These are phyloP conservation scores for Rhodinocichla rosea DNA, from an alignment of 2,113 vertebrate genomes.

Conservation along the genomic window DNA sequence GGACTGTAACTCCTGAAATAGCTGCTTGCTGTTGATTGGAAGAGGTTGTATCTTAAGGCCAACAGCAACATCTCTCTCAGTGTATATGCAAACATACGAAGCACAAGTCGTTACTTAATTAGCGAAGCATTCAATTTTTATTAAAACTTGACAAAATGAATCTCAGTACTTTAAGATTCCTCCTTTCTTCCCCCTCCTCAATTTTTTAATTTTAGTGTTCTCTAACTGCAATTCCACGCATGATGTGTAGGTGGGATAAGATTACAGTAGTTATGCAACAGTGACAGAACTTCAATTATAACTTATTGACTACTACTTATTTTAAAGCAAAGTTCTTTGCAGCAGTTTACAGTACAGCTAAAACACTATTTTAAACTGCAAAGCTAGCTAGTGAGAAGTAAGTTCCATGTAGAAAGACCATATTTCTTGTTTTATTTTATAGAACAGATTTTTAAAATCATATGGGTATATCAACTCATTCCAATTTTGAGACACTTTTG, in stretches of 20 bases:
- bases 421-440: background rate
- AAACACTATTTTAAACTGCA: background rate
- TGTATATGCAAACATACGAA: background rate
- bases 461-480: background rate
- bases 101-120: conserved; percentile 22
- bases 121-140: conserved; percentile 14
- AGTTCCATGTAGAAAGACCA: background rate
- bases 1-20: background rate
- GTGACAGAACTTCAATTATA: conserved; percentile 54
- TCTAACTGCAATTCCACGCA: conserved; percentile 41
- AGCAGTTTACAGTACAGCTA: conserved; percentile 15
- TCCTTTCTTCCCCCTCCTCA: conserved; percentile 40
- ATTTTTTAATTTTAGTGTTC: conserved; percentile 55
- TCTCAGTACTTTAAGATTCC: conserved; percentile 3
- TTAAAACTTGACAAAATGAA: conserved; percentile 30
- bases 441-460: background rate
- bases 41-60: background rate
- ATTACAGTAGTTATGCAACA: conserved; percentile 45
- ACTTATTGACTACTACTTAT: conserved; percentile 26
- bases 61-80: background rate
- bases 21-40: background rate
- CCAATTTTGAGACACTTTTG: background rate
- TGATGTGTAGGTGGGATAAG: conserved; percentile 44
- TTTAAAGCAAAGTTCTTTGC: conserved; percentile 11
- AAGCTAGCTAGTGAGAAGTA: background rate